These are phyloP conservation scores for Intellagama lesueurii DNA, from an alignment of 2,797 vertebrate species.

Conservation along the genomic window DNA sequence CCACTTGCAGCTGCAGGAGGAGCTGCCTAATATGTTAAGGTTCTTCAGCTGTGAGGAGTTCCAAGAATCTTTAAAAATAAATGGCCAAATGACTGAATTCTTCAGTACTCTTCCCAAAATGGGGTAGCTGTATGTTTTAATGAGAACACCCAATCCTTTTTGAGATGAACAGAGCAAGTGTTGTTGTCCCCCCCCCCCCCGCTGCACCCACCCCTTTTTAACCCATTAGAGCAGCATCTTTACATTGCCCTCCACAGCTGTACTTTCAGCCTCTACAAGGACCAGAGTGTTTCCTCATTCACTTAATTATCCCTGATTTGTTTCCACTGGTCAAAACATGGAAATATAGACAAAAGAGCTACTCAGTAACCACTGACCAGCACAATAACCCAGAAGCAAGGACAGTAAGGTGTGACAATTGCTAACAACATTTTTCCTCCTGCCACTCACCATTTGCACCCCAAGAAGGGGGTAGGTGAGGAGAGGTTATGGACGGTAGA, in stretches of 20 bases:
- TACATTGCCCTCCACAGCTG: constrained; percentile 19
- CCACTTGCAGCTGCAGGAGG: background rate
- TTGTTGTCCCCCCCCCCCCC: background rate
- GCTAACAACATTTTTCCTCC: constrained; percentile 64
- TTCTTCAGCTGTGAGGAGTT: background rate
- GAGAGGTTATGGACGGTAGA: constrained; percentile 89
- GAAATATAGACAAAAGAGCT: constrained; percentile 70
- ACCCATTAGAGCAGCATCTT: constrained; percentile 30
- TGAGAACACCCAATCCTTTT: constrained; percentile 41
- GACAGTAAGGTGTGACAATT: constrained; percentile 70
- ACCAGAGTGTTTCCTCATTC: constrained; percentile 54
- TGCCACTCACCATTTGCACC: constrained; percentile 26
- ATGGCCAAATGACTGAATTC: background rate
- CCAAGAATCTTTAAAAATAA: background rate
- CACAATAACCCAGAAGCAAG: constrained; percentile 76
- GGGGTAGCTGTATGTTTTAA: background rate
- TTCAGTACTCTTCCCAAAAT: background rate
- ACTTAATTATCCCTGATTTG: constrained; percentile 69
- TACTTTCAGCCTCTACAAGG: constrained; percentile 42
- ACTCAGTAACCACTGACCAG: constrained; percentile 73
- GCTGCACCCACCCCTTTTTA: background rate
- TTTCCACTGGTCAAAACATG: constrained; percentile 72
- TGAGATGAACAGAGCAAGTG: background rate
- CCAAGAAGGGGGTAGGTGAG: background rate
- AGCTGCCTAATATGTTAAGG: background rate